Evolutionary conservation across 30 jellyfish, hydroid and myxozoan species (phyloP).

Genomic region (Phacellophora camtschatica): DNA sequence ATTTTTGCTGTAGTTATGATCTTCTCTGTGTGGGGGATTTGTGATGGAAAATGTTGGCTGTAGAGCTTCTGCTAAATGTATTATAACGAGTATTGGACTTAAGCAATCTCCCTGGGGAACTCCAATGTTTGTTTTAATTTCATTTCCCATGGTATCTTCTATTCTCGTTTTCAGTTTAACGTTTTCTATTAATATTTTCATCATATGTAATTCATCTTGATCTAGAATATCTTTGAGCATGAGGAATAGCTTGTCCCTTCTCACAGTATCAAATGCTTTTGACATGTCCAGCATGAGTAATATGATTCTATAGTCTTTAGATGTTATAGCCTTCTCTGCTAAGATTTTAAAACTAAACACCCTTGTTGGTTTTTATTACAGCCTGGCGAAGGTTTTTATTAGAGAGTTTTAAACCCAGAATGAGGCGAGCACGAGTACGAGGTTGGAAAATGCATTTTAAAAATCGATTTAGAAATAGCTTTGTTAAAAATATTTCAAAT

Average conservation of each 20-base stretch:
- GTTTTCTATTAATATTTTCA: background rate
- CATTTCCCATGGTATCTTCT: background rate
- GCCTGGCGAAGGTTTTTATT: too few species aligned
- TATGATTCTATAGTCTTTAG: background rate
- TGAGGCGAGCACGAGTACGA: too few species aligned
- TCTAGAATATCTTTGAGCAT: background rate
- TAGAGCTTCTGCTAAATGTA: slow-evolving; percentile 28
- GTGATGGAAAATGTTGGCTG: background rate
- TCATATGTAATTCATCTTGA: slow-evolving; percentile 3
- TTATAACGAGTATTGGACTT: slow-evolving; percentile 4
- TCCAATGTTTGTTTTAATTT: slow-evolving; percentile 6
- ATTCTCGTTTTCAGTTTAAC: background rate
- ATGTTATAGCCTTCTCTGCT: slow-evolving; percentile 5
- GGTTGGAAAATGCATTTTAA: too few species aligned
- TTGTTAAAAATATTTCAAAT: too few species aligned
- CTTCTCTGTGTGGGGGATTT: background rate
- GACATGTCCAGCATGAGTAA: slow-evolving; percentile 12
- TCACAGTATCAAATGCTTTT: slow-evolving; percentile 14
- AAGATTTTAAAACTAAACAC: background rate
- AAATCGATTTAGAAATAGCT: too few species aligned
- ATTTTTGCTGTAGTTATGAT: background rate
- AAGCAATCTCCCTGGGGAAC: slow-evolving; percentile 37
- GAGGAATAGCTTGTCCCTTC: background rate
- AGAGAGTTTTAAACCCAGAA: too few species aligned
- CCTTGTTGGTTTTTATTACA: too few species aligned